phyloP scores from a whole-genome alignment of 64 coral and sea anemone species.

The Actinia tenebrosa region DNA sequence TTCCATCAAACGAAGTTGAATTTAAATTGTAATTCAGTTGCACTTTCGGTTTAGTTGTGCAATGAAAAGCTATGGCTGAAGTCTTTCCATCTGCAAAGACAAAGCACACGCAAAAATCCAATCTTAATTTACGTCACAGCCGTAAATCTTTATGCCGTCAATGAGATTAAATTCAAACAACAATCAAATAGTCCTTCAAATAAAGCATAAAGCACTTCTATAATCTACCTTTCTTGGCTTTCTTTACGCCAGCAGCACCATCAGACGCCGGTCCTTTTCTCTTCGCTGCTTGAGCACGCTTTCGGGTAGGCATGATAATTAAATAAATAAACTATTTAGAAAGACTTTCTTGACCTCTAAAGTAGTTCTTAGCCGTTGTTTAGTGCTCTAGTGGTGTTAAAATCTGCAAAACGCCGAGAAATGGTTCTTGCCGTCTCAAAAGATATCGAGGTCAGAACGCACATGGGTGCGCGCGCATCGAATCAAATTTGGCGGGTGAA shows the following conservation, averaged over 20 bases:
- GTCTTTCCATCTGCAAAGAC: no score
- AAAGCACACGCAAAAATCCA: not conserved
- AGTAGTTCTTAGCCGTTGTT: not conserved
- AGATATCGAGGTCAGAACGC: not conserved
- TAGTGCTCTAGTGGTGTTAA: not conserved
- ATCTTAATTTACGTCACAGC: not conserved
- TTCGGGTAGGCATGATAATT: constrained; percentile 68
- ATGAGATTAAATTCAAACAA: not conserved
- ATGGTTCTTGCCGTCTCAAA: not conserved
- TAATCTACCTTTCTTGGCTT: constrained; percentile 1
- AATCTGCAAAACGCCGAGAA: not conserved
- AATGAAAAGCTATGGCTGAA: no score
- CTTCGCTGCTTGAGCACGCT: constrained; percentile 66
- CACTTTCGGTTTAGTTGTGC: no score
- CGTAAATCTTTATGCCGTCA: not conserved
- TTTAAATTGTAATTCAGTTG: no score
- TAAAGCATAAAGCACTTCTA: not conserved
- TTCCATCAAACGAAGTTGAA: no score
- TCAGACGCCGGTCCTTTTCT: constrained; percentile 54
- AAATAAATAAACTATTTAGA: not conserved
- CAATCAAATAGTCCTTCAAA: not conserved
- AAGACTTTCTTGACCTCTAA: not conserved
- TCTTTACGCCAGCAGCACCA: constrained; percentile 35
- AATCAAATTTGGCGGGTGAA: constrained; percentile 25
- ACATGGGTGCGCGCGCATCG: constrained; percentile 27